Evolutionary conservation across 2,888 invertebrate genomes (phyloP).

Genomic region (Melanostoma mellinum): DNA sequence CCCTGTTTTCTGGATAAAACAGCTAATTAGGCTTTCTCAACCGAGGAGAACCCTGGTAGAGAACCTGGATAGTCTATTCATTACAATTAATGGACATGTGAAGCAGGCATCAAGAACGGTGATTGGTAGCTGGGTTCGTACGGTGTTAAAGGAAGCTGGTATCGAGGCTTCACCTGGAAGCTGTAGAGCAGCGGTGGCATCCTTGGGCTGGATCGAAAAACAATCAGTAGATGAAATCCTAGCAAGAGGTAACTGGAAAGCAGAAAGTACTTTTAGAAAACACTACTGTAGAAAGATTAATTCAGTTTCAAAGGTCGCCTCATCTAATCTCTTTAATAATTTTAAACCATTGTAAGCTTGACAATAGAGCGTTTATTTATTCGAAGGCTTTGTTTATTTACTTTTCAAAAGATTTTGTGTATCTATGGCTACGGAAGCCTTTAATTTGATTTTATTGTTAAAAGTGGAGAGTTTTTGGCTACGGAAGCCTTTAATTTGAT

Average conservation of each 20-base stretch:
- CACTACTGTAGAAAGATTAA: constrained; percentile 10
- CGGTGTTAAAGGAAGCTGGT: neutral
- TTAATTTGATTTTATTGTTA: no score
- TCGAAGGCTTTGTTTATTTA: no score
- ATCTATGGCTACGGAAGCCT: no score
- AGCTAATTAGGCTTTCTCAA: constrained; percentile 3
- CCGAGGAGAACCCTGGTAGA: neutral
- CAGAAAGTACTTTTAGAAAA: no score
- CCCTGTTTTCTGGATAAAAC: constrained; percentile 6
- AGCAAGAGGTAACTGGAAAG: constrained; percentile 23
- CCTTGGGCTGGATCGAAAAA: constrained; percentile 16
- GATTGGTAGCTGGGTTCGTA: constrained; percentile 9
- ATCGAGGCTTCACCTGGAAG: constrained; percentile 7
- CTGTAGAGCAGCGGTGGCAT: constrained; percentile 31
- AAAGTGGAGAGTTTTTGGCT: no score
- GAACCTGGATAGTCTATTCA: constrained; percentile 9
- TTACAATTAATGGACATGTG: constrained; percentile 6
- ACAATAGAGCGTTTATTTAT: neutral
- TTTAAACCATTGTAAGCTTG: constrained; percentile 2
- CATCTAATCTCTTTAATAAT: constrained; percentile 23
- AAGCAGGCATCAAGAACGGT: constrained; percentile 16
- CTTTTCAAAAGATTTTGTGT: no score
- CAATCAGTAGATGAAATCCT: constrained; percentile 24
- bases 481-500: no score
- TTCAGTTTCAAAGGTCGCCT: neutral